These are phyloP conservation scores for Lamproptera curius DNA, from an alignment of 2,888 invertebrate species.

Conservation along the genomic window DNA sequence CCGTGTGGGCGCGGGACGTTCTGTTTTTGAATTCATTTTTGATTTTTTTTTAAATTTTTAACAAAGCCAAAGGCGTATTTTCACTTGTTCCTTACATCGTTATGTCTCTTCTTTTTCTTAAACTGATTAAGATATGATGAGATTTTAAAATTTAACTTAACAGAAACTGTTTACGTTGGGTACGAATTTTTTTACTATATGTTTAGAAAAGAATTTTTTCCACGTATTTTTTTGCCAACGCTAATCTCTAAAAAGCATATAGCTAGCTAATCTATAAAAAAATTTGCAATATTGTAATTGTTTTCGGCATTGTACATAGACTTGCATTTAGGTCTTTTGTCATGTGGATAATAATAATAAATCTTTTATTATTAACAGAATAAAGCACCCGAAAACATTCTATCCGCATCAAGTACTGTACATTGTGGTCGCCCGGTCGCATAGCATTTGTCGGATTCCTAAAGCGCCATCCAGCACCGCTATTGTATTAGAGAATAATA, in stretches of 20 bases:
- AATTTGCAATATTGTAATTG: background rate
- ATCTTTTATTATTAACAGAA: no score
- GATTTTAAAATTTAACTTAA: no score
- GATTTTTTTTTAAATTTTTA: no score
- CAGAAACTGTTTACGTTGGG: no score
- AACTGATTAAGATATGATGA: no score
- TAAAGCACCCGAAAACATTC: background rate
- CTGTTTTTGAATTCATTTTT: no score
- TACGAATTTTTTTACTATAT: no score
- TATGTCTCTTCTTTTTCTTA: no score
- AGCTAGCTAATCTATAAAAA: background rate
- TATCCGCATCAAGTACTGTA: slow-evolving; percentile 11
- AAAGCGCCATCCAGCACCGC: slow-evolving; percentile 10
- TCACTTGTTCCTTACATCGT: no score
- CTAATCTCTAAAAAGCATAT: background rate
- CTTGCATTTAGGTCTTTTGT: background rate
- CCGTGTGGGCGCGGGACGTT: background rate
- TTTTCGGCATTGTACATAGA: background rate
- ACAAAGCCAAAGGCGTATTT: no score
- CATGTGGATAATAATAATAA: background rate
- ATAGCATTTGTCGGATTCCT: slow-evolving; percentile 22
- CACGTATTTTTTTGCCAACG: background rate
- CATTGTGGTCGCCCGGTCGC: slow-evolving; percentile 34
- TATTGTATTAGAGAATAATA: slow-evolving; percentile 8
- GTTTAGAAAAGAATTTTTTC: no score